Base-by-base conservation (phyloP, 2,113 vertebrate genomes). In the Lepidothrix coronata region DNA sequence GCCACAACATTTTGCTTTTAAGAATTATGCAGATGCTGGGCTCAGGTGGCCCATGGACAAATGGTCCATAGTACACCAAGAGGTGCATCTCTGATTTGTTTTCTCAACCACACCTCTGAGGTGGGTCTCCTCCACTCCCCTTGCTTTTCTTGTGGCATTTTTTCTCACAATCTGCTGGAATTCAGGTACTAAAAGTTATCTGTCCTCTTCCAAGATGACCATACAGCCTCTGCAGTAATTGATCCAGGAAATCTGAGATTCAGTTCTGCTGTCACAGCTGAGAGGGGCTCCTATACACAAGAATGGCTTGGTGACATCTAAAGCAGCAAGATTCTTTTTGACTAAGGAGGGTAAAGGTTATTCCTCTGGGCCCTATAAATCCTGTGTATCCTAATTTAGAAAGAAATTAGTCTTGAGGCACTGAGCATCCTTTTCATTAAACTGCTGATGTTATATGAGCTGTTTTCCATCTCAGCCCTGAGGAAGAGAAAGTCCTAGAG, bases 361-460 rank as follows among this genome's bases (percentile, higher is more conserved):
- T 63, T 91, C 12, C 23, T 66, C 37, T 85, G 75, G n/a, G 49
- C 57, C 15, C 28, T 84, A 19, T 83, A 92, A 93, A 72, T 89
- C 61, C 63, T 51, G 9, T 2, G 1, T 86, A 46, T 81, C 52
- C 48, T 87, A 43, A 95, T 84, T 75, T 89, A 91, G 79, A 78
- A 91, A 76, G 17, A 89, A 54, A 80, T 49, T 31, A 24, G 39
- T 81, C 67, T 59, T 55, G 72, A 90, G 68, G 61, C 68, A 78
- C 76, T 77, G 51, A 43, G 9, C 67, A 61, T 89, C 73, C 25
- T 89, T 95, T 91, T 87, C 37, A 58, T 89, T 89, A 80, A 95
- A 82, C 22, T 62, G 54, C 33, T 73, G 75, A 70, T 86, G 51
- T 85, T 88, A 43, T 11, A 43, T 1, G 6, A 93, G 39, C 67